Base-by-base conservation (phyloP, 2,888 invertebrate species). In the Harpalus rufipes region DNA sequence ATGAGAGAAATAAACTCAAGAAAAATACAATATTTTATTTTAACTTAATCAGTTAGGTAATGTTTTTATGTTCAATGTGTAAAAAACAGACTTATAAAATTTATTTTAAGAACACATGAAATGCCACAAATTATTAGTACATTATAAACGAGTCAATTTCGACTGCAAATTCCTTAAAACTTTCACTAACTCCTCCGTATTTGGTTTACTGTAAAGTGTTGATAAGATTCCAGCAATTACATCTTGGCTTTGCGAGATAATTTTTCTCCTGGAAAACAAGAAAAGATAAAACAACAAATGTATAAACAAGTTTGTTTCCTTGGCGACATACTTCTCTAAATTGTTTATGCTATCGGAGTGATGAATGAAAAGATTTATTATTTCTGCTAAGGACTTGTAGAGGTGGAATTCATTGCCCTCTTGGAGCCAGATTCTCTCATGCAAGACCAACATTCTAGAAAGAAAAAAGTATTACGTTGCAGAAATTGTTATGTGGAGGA, bases 391-490 rank as follows among this genome's bases (percentile, higher is more conserved):
- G 4, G 95, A 96, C 90, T 94, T 94, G 87, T 97, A 94, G 86
- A 97, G 93, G 92, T 98, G 97, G 89, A 95, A 95, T 90, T 97
- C 97, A 89, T 96, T 95, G 82, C 96, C 96, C 90, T 96, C 94
- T 18, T 95, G 94, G 85, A 96, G 93, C 97, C 98, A 98, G 88
- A 95, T 95, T 82, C 96, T 94, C 90, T 97, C 97, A 91, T 96
- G 96, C 89, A 95, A 94, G 87, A 95, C 95, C 89, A 95, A 95
- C 92, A 96, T 91, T 89, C 96, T 95, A 86, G 72, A 90, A 90
- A 87, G 5, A 32, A 85, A 68, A 81, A 51, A 51, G 44, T 51
- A 51, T 51, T 51, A 51, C 44, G 44, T 51, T 51, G 44, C 44
- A 51, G 44, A 59, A 86, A 78, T 72, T 39, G 25, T 63, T 63